Base-by-base conservation (phyloP, 1,140 invertebrate genomes). In the Apis cerana region DNA sequence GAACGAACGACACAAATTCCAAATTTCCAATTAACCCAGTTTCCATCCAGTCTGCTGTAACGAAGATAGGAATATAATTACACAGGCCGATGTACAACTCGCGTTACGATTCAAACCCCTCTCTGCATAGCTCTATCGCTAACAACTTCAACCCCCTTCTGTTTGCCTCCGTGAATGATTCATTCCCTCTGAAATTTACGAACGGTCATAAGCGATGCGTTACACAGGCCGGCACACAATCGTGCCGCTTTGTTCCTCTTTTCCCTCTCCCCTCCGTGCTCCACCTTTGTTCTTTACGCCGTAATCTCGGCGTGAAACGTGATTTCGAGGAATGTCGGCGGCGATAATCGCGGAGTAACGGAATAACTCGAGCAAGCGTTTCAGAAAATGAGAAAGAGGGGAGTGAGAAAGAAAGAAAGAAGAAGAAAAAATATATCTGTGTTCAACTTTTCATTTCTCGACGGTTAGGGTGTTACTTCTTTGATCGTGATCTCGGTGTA, bases 181-280 rank as follows among this genome's bases (percentile, higher is more conserved):
- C 64, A 50, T 48, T 33, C 52, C 15, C 64, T 65, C 62, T 69
- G 80, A 82, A 82, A 82, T 82, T 82, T 82, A 76, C 59, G 61
- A 75, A 81, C 72, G 72, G 64, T 59, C 80, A 54, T 76, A 75
- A 82, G 65, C 64, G 65, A 65, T 70, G 79, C 33, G 58, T 82
- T 76, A 9, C 59, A n/a, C n/a, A n/a, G n/a, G n/a, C n/a, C n/a
- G n/a, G n/a, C n/a, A n/a, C n/a, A 48, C 59, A 65, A 75, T 64
- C 62, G 61, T 43, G 17, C 67, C 79, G 54, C 80, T 61, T 61
- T 56, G 54, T 58, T 67, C 43, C 71, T 43, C 62, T n/a, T 58
- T 58, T 61, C n/a, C 43, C 17, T 0, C 27, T 52, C 15, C 43
- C 9, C 23, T 9, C 13, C 8, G 50, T 11, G 11, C 9, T 13